A percentile compares a stretch with the other conserved stretches of the same genome.
Conservation (phyloP, 2,888 invertebrate genomes). For the Amiota communis region DNA sequence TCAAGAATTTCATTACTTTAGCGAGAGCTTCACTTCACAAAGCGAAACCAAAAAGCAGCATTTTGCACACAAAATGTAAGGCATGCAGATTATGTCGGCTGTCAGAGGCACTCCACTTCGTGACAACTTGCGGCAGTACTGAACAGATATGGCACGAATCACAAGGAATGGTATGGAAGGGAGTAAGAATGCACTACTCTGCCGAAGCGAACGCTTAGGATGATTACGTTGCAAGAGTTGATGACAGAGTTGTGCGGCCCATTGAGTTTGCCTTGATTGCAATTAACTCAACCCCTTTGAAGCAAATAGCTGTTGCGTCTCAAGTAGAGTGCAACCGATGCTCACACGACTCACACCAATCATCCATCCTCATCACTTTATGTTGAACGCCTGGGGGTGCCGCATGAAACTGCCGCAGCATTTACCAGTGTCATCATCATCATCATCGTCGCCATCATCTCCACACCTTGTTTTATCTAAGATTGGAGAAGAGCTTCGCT, state of each 20-base stretch:
- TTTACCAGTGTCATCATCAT: background rate
- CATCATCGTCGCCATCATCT: background rate
- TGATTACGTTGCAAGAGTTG: constrained; percentile 34
- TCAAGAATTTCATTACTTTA: constrained; percentile 16
- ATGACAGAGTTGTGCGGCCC: constrained; percentile 50
- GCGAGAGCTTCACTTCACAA: background rate
- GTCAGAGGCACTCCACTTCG: background rate
- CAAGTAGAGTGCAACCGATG: constrained; percentile 34
- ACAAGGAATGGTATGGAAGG: too few species aligned
- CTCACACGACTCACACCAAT: constrained; percentile 4
- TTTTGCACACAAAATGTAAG: background rate
- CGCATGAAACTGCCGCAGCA: constrained; percentile 2
- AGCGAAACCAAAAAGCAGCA: background rate
- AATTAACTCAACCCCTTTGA: constrained; percentile 55
- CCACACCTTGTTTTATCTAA: too few species aligned
- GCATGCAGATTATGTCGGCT: constrained; percentile 10
- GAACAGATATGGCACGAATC: background rate
- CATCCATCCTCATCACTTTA: background rate
- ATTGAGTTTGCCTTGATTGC: constrained; percentile 58
- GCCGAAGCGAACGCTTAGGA: background rate
- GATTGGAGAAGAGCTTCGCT: too few species aligned
- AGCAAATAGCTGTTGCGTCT: constrained; percentile 42
- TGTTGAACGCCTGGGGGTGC: background rate
- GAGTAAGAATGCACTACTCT: background rate
- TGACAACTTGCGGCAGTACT: background rate